Conservation (phyloP, 2,797 vertebrate species). For the Scolopax bukidnonensis region DNA sequence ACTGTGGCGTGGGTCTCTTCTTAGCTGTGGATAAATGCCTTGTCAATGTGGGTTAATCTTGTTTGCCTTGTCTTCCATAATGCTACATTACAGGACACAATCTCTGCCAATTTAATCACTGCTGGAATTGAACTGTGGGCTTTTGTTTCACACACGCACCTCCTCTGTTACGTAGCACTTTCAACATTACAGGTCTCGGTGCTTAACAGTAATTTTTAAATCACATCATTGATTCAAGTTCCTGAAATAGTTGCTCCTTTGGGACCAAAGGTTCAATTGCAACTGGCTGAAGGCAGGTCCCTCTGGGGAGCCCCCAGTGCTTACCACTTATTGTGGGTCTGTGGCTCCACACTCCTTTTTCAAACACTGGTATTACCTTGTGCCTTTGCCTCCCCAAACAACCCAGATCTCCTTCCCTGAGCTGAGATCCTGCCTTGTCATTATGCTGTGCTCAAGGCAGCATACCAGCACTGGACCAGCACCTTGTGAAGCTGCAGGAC, state of each 20-base stretch:
- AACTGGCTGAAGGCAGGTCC: neutral
- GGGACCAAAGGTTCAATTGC: neutral
- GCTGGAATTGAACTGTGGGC: conserved; percentile 22
- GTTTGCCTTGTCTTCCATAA: conserved; percentile 82
- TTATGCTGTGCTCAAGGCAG: neutral
- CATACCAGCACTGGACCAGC: neutral
- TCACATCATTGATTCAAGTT: neutral
- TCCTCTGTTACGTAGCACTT: neutral
- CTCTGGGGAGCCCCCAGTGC: neutral
- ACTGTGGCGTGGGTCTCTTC: conserved; percentile 62
- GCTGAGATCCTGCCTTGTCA: neutral
- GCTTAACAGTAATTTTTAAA: conserved; percentile 24
- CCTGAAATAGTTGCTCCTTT: neutral
- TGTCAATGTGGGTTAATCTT: conserved; percentile 85
- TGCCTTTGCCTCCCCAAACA: neutral
- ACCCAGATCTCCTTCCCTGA: neutral
- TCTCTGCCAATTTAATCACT: neutral
- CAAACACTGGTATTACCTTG: neutral
- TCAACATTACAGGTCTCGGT: neutral
- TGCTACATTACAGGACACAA: conserved; percentile 47
- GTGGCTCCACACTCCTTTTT: neutral
- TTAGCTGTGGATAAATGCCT: conserved; percentile 80
- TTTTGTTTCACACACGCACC: neutral
- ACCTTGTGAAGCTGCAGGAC: neutral
- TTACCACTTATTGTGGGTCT: neutral